Conservation (phyloP, 2,797 vertebrate species). For the Tinamus major region DNA sequence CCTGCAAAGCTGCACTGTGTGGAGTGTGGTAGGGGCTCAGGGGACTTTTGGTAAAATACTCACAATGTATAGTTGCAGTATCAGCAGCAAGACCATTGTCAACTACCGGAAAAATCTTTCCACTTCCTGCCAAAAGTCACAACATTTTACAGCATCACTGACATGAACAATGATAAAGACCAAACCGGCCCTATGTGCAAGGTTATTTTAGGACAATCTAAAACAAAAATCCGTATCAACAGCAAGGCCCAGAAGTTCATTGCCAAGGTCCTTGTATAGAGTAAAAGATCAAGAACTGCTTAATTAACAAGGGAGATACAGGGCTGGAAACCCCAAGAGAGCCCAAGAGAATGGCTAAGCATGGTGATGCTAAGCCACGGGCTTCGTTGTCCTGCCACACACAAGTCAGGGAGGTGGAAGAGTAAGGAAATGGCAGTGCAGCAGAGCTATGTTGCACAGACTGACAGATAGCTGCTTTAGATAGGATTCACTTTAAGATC, state of each 20-base stretch:
- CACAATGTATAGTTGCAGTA: neutral
- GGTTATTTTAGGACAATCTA: neutral
- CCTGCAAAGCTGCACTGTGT: neutral
- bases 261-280: neutral
- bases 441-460: neutral
- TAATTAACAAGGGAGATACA: neutral
- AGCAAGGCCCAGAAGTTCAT: neutral
- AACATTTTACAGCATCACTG: neutral
- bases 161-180: neutral
- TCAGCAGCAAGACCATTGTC: neutral
- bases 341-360: neutral
- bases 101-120: neutral
- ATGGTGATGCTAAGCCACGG: accelerated
- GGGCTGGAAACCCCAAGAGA: neutral
- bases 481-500: neutral
- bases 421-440: too few species aligned
- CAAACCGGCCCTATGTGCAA: neutral
- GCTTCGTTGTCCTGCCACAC: neutral
- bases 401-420: neutral
- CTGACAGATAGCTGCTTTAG: neutral
- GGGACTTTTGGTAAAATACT: constrained; percentile 16
- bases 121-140: constrained; percentile 2
- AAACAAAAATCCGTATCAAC: neutral
- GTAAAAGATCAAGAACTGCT: neutral
- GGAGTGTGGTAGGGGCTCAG: neutral